Percentiles rank a stretch among this genome's conserved stretches.
Evolutionary conservation across 2,888 invertebrate genomes (phyloP).

Genomic region (Mactromeris polynyma): DNA sequence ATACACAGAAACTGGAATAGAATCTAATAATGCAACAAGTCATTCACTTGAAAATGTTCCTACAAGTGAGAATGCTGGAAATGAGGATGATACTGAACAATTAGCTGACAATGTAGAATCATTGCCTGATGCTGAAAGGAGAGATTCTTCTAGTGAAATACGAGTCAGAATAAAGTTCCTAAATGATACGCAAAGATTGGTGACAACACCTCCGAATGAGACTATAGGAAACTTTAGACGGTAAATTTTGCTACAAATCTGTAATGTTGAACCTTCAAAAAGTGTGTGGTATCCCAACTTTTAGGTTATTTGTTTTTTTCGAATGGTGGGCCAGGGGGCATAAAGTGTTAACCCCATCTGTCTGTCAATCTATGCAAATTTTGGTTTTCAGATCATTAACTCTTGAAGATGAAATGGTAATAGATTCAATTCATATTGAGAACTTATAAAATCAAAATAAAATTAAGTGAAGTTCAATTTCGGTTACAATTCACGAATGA

Average conservation of each 20-base stretch:
- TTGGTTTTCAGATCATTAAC: too few species aligned
- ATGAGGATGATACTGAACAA: neutral
- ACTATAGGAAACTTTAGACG: constrained; percentile 87
- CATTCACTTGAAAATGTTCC: neutral
- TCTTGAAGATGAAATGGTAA: too few species aligned
- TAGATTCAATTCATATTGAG: too few species aligned
- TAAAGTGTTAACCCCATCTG: too few species aligned
- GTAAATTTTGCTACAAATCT: constrained; percentile 73
- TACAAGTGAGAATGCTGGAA: neutral
- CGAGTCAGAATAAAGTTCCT: constrained; percentile 86
- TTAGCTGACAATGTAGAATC: neutral
- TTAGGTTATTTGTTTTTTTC: too few species aligned
- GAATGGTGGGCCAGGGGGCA: too few species aligned
- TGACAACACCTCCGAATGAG: constrained; percentile 83
- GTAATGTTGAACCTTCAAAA: too few species aligned
- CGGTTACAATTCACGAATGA: too few species aligned
- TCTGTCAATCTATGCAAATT: too few species aligned
- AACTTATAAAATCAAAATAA: too few species aligned
- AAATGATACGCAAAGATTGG: constrained; percentile 87
- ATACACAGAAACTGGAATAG: neutral
- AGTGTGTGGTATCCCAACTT: too few species aligned
- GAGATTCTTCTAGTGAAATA: constrained; percentile 67
- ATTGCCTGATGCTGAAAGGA: neutral
- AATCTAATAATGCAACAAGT: neutral
- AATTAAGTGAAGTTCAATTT: too few species aligned